Base-by-base conservation (phyloP, 2,113 vertebrate genomes). In the Pavo muticus region DNA sequence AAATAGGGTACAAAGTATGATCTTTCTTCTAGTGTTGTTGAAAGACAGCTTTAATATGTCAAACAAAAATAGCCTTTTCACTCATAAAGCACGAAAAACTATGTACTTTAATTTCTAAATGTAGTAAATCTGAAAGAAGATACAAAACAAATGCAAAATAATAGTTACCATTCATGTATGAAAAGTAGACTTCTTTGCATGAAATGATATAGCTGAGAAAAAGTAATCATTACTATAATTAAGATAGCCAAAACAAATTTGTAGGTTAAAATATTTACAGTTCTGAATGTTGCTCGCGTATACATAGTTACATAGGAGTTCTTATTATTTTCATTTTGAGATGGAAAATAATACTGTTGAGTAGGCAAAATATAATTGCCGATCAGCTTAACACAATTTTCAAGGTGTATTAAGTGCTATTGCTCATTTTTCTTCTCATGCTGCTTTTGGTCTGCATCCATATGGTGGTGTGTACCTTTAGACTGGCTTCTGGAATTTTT, bases 1-100 rank as follows among this genome's bases (percentile, higher is more conserved):
- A 17, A 18, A 12, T 27, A 48, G 30, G 7, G 25, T 60, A 27
- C 11, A 11, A 1, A 1, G 8, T n/a, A 6, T 2, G 3, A 16
- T 57, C 35, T 84, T 80, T 9, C 0, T 64, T 77, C 9, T 70
- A 0, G 20, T n/a, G 4, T 14, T 78, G 21, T 67, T 42, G n/a
- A 19, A 81, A 81, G 14, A 19, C 64, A 42, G 10, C 50, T 9
- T 72, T 76, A 15, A 3, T 13, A 37, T 30, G 10, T 42, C 21
- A 71, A 75, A 47, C 4, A 40, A 35, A 90, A 73, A 2, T 14
- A 13, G 2, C 24, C 37, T 83, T 86, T 79, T 59, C 13, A 37
- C 6, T 63, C 63, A 59, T 19, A 32, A 86, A 44, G 4, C 14
- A 64, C 3, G 23, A 18, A 72, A 59, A 88, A 35, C 7, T 15